Evolutionary conservation across 2,113 vertebrate species (phyloP), one percentile per base, ranked within the genome.

Genomic region (Pangasianodon hypophthalmus): DNA sequence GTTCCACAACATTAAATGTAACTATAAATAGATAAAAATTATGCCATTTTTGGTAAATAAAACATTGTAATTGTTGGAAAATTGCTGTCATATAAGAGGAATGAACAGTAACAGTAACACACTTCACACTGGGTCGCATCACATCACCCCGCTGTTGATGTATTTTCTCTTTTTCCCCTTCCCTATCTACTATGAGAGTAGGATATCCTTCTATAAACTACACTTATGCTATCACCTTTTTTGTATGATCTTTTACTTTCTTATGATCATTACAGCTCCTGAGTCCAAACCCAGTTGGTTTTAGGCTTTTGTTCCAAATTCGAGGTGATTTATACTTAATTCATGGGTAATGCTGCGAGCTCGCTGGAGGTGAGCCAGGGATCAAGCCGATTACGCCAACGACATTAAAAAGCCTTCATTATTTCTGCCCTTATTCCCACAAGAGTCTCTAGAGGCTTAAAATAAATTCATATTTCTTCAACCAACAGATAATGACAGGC

Each of bases 321-420:
- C 37, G 44, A 90, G 87, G 85, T 85, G 88, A 85, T 92, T 86
- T 88, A 88, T 87, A 54, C 84, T 87, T 89, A 89, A 90, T 92
- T 89, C 85, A 85, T 41, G 69, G 48, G 87, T 87, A 89, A 92
- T 85, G 80, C 89, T 87, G 89, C 50, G 71, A 89, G 85, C 87
- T 81, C 24, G 89, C 89, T 90, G 85, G 85, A 89, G 89, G 87
- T 64, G n/a, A 89, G 84, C 85, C 91, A 89, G 86, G 86, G 91
- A 92, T 92, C 91, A 90, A 71, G 87, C 50, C 77, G 85, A 92
- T 92, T 86, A 90, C 60, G 77, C 67, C 4, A 32, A 62, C 80
- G 60, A 89, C 91, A 92, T 90, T 90, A 84, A 90, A 92, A 87
- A 75, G 67, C 84, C 67, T 80, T 83, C 84, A 83, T 92, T 90